These are phyloP conservation scores for Ochropleura leucogaster DNA, from an alignment of 2,888 invertebrate genomes.

Conservation along the genomic window DNA sequence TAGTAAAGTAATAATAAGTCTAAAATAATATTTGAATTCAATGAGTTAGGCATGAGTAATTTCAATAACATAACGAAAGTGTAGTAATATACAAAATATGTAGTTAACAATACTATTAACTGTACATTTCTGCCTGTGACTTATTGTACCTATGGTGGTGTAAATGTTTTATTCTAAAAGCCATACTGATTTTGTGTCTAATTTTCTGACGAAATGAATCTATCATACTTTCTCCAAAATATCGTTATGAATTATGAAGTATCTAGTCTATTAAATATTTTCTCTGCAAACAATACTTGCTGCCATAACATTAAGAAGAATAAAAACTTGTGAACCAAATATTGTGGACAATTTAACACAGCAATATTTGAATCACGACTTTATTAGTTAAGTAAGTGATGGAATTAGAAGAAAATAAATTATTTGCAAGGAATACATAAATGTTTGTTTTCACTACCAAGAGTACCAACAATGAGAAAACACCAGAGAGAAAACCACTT, in stretches of 20 bases:
- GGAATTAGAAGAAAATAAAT: conserved; percentile 70
- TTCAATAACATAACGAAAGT: background rate
- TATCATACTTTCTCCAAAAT: background rate
- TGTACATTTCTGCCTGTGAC: background rate
- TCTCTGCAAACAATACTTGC: conserved; percentile 66
- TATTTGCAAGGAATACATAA: conserved; percentile 64
- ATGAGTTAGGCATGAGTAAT: conserved; percentile 52
- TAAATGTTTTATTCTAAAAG: conserved; percentile 9
- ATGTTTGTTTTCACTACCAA: conserved; percentile 59
- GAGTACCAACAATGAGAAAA: conserved; percentile 9
- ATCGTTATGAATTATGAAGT: conserved; percentile 58
- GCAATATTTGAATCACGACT: conserved; percentile 88
- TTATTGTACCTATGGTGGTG: background rate
- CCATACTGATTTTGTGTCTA: background rate
- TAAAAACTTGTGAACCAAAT: conserved; percentile 86
- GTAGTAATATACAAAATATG: conserved; percentile 17
- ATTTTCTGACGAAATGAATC: conserved; percentile 1
- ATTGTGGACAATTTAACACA: conserved; percentile 66
- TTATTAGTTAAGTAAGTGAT: conserved; percentile 61
- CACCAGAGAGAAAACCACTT: background rate
- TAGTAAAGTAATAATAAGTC: conserved; percentile 33
- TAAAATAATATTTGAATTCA: conserved; percentile 25
- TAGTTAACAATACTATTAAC: background rate
- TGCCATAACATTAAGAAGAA: conserved; percentile 80
- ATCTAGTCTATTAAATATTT: conserved; percentile 66